Conservation (phyloP, 2,113 vertebrate genomes). For the Heloderma charlesbogerti region DNA sequence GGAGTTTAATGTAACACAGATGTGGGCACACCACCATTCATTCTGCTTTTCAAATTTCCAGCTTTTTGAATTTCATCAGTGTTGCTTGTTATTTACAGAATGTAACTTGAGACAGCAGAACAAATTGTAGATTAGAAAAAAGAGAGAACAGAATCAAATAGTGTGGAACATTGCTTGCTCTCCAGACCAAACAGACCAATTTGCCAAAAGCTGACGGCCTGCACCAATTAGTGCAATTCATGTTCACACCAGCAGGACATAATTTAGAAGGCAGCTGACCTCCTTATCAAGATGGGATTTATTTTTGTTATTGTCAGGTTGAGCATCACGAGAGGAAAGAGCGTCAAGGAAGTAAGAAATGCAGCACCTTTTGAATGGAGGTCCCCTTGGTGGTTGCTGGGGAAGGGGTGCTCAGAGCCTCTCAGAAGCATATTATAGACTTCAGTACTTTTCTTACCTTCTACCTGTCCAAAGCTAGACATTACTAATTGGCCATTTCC, state of each 20-base stretch:
- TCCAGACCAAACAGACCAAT: slow-evolving; percentile 80
- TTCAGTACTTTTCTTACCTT: background rate
- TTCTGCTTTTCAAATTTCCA: slow-evolving; percentile 76
- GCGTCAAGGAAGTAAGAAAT: background rate
- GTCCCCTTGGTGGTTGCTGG: background rate
- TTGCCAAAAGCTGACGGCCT: slow-evolving; percentile 74
- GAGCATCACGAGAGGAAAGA: background rate
- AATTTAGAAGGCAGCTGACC: slow-evolving; percentile 61
- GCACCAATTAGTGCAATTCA: slow-evolving; percentile 56
- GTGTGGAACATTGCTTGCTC: slow-evolving; percentile 77
- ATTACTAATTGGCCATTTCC: background rate
- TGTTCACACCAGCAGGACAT: slow-evolving; percentile 49
- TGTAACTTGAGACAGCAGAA: slow-evolving; percentile 78
- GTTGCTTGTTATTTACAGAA: slow-evolving; percentile 84
- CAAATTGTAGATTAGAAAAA: slow-evolving; percentile 73
- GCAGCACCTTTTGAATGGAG: background rate
- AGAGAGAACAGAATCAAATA: slow-evolving; percentile 59
- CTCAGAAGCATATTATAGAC: background rate
- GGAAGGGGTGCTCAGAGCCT: background rate
- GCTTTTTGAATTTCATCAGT: slow-evolving; percentile 78
- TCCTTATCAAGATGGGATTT: slow-evolving; percentile 41
- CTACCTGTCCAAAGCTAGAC: background rate
- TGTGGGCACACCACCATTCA: slow-evolving; percentile 73
- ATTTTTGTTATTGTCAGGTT: background rate
- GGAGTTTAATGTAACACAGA: slow-evolving; percentile 80